Conservation (phyloP, 92 coral and sea anemone genomes). For the Porites divaricata region DNA sequence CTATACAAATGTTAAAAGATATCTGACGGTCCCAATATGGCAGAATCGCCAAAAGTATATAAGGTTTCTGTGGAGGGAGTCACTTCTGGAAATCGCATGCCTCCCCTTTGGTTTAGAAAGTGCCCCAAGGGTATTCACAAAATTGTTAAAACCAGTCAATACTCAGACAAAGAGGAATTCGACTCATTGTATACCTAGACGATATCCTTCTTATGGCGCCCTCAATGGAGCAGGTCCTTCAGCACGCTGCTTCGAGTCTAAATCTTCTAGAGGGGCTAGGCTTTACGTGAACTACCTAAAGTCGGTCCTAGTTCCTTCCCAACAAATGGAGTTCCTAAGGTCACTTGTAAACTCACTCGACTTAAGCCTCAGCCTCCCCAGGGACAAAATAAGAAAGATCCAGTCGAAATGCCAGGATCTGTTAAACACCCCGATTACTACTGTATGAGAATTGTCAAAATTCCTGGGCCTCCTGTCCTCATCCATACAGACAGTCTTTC, state of each 20-base stretch:
- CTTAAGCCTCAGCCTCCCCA: slow-evolving; percentile 31
- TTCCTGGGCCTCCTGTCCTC: slow-evolving; percentile 67
- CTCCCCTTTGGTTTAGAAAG: slow-evolving; percentile 58
- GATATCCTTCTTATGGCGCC: too few species aligned
- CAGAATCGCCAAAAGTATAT: slow-evolving; percentile 47
- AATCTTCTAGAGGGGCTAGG: slow-evolving; percentile 36
- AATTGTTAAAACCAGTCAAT: slow-evolving; percentile 54
- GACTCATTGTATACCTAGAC: too few species aligned
- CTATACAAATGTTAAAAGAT: slow-evolving; percentile 55
- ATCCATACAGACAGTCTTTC: slow-evolving; percentile 58
- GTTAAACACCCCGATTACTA: slow-evolving; percentile 12
- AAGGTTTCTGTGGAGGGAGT: slow-evolving; percentile 36
- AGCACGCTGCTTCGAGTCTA: neutral
- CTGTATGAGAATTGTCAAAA: slow-evolving; percentile 53
- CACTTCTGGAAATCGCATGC: slow-evolving; percentile 41
- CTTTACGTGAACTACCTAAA: slow-evolving; percentile 39
- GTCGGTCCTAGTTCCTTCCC: slow-evolving; percentile 37
- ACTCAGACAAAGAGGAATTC: too few species aligned
- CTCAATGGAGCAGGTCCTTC: neutral
- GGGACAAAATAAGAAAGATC: slow-evolving; percentile 57
- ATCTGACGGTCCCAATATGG: slow-evolving; percentile 54
- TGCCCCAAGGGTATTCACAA: slow-evolving; percentile 54
- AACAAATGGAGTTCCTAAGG: slow-evolving; percentile 17
- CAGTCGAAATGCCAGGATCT: slow-evolving; percentile 31
- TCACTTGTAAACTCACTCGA: slow-evolving; percentile 6